These are phyloP conservation scores for Chroicocephalus ridibundus DNA, from an alignment of 2,113 vertebrate genomes.

Conservation along the genomic window DNA sequence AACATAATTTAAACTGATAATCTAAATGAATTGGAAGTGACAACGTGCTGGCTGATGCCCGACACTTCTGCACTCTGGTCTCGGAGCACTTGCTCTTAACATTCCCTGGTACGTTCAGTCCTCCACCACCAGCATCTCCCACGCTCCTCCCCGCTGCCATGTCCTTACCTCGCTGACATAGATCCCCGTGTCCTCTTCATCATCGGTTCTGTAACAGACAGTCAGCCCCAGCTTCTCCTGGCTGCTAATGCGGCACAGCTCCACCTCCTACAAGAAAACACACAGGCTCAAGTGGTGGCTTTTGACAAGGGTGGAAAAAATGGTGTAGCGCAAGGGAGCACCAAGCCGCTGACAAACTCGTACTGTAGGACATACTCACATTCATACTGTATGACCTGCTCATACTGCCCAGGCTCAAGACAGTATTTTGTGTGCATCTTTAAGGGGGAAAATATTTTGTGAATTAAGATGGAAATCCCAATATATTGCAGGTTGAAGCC, in stretches of 20 bases:
- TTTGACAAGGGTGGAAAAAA: neutral
- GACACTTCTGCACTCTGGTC: neutral
- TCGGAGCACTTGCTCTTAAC: neutral
- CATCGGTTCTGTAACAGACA: constrained; percentile 94
- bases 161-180: constrained; percentile 92
- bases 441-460: neutral
- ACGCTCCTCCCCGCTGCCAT: neutral
- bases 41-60: neutral
- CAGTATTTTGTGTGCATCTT: neutral
- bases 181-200: constrained; percentile 93
- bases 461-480: neutral
- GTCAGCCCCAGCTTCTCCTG: constrained; percentile 96
- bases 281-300: neutral
- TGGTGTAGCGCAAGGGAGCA: neutral
- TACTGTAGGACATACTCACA: neutral
- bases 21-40: constrained; percentile 34
- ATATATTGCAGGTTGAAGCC: neutral
- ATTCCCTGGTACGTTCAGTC: neutral
- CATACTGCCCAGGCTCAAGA: neutral
- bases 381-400: neutral
- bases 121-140: neutral
- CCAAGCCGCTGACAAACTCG: neutral
- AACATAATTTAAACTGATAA: constrained; percentile 59
- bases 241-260: constrained; percentile 88
- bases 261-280: constrained; percentile 84